Conservation (phyloP, 2,888 invertebrate species). For the Teleogryllus oceanicus region DNA sequence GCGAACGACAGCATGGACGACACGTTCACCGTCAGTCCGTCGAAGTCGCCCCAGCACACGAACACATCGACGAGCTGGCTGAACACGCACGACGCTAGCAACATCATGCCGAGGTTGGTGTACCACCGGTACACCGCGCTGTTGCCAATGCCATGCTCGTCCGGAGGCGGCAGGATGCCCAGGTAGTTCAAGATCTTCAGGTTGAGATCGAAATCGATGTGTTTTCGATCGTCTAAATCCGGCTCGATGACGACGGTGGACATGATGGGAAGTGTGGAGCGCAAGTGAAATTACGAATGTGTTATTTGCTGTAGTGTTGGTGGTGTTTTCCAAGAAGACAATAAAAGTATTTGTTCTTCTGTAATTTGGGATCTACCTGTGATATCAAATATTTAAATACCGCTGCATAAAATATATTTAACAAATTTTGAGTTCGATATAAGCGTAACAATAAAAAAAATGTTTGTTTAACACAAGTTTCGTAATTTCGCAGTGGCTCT, state of each 20-base stretch:
- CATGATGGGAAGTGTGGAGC: not conserved
- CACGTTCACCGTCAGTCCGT: not conserved
- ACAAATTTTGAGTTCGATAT: too few species aligned
- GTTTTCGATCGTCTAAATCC: not conserved
- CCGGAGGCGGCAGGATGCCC: not conserved
- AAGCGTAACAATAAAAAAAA: too few species aligned
- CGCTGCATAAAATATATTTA: too few species aligned
- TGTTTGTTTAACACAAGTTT: too few species aligned
- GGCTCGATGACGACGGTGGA: not conserved
- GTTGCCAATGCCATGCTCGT: not conserved
- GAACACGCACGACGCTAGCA: not conserved
- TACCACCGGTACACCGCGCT: not conserved
- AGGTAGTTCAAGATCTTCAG: not conserved
- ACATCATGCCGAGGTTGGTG: not conserved
- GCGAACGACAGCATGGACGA: not conserved
- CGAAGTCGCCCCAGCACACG: not conserved
- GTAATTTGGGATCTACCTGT: too few species aligned
- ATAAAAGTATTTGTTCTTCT: too few species aligned
- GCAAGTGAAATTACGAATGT: too few species aligned
- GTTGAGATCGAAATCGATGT: not conserved
- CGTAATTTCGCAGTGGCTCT: too few species aligned
- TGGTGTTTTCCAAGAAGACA: too few species aligned
- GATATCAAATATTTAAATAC: too few species aligned
- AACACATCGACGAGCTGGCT: not conserved
- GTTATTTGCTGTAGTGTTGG: too few species aligned